Evolutionary conservation across 2,113 vertebrate species (phyloP).

Genomic region (Psilopsiagon aurifrons): DNA sequence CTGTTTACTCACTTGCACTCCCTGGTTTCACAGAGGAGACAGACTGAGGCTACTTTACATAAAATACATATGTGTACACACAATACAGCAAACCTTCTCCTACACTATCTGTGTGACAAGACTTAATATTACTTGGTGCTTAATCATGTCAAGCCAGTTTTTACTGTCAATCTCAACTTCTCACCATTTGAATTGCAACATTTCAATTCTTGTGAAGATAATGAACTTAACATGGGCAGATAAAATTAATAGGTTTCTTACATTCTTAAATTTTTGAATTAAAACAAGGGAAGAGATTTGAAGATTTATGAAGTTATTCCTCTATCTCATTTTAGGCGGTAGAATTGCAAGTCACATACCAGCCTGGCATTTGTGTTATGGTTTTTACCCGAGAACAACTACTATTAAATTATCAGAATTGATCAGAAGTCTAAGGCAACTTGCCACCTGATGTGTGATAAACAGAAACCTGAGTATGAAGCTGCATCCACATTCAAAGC

Average conservation of each 20-base stretch:
- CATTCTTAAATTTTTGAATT: not conserved
- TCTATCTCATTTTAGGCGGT: not conserved
- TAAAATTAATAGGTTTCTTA: constrained; percentile 26
- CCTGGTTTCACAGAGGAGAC: not conserved
- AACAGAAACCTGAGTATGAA: not conserved
- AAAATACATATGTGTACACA: not conserved
- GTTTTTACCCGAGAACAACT: not conserved
- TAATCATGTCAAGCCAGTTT: constrained; percentile 54
- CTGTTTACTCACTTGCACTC: not conserved
- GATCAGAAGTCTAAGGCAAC: not conserved
- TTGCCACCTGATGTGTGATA: not conserved
- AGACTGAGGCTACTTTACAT: not conserved
- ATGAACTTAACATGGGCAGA: not conserved
- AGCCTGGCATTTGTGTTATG: not conserved
- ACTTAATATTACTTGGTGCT: constrained; percentile 7
- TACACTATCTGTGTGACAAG: not conserved
- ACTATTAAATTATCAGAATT: not conserved
- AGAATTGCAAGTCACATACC: fast-evolving
- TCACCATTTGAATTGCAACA: not conserved
- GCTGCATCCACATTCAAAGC: not conserved
- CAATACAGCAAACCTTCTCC: not conserved
- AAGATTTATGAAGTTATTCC: not conserved
- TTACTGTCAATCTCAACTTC: constrained; percentile 40
- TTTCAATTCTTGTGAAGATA: constrained; percentile 23
- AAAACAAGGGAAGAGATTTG: not conserved